Evolutionary conservation across 2,888 invertebrate genomes (phyloP), one percentile per base, ranked within the genome.

Genomic region (Napeogenes inachia): DNA sequence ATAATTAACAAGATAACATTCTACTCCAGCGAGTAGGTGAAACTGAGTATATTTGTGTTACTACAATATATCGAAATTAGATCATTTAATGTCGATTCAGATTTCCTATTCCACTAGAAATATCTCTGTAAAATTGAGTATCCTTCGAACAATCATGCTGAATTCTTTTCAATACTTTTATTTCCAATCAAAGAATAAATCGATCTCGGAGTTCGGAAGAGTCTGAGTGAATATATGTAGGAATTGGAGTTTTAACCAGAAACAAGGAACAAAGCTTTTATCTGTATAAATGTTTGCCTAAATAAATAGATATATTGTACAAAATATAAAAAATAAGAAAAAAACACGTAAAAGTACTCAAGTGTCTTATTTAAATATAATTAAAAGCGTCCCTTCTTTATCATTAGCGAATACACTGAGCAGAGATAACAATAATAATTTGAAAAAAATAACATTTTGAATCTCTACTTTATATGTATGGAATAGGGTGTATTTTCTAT

Each of bases 391-490:
- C 60, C 47, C 42, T 55, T 62, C 50, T 57, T 54, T 54, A 61
- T 56, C 63, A 60, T 64, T 63, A 63, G 54, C 59, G 47, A 50
- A 45, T 50, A 63, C 57, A 45, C 56, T 50, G 57, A 35, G 54
- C 38, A 30, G 54, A 54, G 60, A 45, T 57, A 60, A 63, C 59
- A 50, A 60, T 57, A 63, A 59, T 50, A 53, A n/a, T 50, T 59
- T 54, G 12, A 47, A 45, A 50, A 13, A 60, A 57, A 42, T 10
- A 38, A 13, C 2, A 8, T 21, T n/a, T 4, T 21, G 4, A 58
- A 59, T 47, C 13, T 59, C 6, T 56, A 50, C 56, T 57, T 61
- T 64, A 64, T 45, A 10, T 6, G 4, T 8, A 35, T 55, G 0
- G n/a, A 3, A 46, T 61, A 64, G 46, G 50, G 45, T n/a, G 61